These are phyloP conservation scores for Zaprionus ornatus DNA, from an alignment of 1,140 invertebrate genomes.

Conservation along the genomic window DNA sequence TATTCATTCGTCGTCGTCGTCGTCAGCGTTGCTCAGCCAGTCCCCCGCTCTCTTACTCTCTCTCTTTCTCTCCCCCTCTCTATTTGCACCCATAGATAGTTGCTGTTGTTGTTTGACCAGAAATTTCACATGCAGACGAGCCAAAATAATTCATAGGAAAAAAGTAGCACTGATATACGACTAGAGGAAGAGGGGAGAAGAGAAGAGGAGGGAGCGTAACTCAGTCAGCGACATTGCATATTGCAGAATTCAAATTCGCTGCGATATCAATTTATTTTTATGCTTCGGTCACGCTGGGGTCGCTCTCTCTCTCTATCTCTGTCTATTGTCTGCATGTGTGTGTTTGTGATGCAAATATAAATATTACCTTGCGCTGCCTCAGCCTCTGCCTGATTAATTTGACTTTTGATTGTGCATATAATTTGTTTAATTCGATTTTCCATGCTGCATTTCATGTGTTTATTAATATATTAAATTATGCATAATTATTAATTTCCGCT, in stretches of 20 bases:
- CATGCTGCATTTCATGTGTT: constrained; percentile 40
- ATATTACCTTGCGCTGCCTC: constrained; percentile 25
- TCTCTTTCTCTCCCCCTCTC: not conserved
- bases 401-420: constrained; percentile 57
- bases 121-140: constrained; percentile 66
- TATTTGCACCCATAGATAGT: constrained; percentile 21
- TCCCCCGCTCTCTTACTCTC: not conserved
- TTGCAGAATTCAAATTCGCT: constrained; percentile 70
- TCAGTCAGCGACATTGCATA: constrained; percentile 38
- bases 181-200: not conserved
- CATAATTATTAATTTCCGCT: constrained; percentile 56
- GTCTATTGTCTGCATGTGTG: not conserved
- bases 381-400: constrained; percentile 48
- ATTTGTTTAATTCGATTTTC: constrained; percentile 53
- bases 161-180: constrained; percentile 53
- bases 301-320: not conserved
- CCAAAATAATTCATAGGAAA: constrained; percentile 72
- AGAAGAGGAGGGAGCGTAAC: not conserved
- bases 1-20: constrained; percentile 54
- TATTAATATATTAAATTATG: constrained; percentile 68
- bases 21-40: constrained; percentile 15
- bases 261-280: constrained; percentile 77
- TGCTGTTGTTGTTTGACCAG: constrained; percentile 62
- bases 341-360: constrained; percentile 21
- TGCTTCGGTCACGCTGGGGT: constrained; percentile 42